Base-by-base conservation (phyloP, 2,797 vertebrate species). In the Sebastiscus tertius region DNA sequence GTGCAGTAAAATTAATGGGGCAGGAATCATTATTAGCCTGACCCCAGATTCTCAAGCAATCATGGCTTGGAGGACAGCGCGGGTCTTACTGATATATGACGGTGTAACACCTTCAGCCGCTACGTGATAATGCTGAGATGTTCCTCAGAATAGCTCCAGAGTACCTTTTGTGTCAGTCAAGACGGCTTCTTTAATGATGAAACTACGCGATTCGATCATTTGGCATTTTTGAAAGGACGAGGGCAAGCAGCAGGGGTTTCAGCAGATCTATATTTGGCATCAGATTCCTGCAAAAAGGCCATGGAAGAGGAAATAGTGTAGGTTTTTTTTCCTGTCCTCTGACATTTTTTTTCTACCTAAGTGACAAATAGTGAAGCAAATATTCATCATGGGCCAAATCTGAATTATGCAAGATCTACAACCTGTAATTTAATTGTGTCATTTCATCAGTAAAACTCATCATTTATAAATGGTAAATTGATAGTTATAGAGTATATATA, bases 1-100 rank as follows among this genome's bases (percentile, higher is more conserved):
- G 55, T 75, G 81, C 80, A 73, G 79, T 88, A 79, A 91, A 89
- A 93, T 89, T 88, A 92, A 94, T 92, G 88, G 87, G 66, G 86
- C 88, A 88, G 87, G 84, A 87, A 87, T 88, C 88, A 89, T 92
- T 91, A 93, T 89, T 82, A 89, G 83, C 88, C 88, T 88, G 92
- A 92, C 90, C 91, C 74, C 69, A 71, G 69, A 82, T 81, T 87
- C 88, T 89, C 77, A 63, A 80, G 87, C 80, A 82, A 78, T 92
- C 86, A 83, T 5, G 4, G 46, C 75, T 82, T 86, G 84, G 80
- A 94, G 92, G 87, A 87, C 39, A 77, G 81, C 39, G 68, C 64
- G 36, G 36, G 39, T 42, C 75, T 42, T 4, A 9, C 85, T 91
- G 88, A 88, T 86, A 59, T 73, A 90, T 80, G 87, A 77, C 5